phyloP scores from a whole-genome alignment of 2,888 invertebrate genomes.

The Exephanes ischioxanthus region DNA sequence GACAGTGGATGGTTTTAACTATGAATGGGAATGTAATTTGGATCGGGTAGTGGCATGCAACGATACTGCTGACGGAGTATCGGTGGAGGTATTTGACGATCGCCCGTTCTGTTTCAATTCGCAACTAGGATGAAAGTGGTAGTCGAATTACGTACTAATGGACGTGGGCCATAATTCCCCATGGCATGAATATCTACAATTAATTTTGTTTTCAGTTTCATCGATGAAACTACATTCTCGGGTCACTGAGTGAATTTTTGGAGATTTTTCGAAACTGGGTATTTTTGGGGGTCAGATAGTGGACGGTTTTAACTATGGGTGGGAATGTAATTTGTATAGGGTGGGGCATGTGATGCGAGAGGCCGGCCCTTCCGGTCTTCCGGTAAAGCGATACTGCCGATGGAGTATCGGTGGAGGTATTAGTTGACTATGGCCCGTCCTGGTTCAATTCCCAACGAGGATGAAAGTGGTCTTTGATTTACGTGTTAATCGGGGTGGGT shows the following conservation, averaged over 20 bases:
- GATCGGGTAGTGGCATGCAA: constrained; percentile 20
- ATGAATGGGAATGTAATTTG: constrained; percentile 38
- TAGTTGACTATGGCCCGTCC: not conserved
- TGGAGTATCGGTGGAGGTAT: not conserved
- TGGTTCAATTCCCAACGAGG: not conserved
- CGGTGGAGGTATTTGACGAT: not conserved
- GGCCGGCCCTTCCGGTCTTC: not conserved
- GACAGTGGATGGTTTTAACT: constrained; percentile 5
- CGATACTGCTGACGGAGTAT: not conserved
- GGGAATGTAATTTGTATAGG: constrained; percentile 36
- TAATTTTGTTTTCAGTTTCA: not conserved
- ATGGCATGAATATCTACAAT: not conserved
- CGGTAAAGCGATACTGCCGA: not conserved
- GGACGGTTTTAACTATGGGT: not conserved
- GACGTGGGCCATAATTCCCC: not conserved
- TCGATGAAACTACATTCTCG: not conserved
- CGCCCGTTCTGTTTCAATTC: not conserved
- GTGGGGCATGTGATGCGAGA: constrained; percentile 38
- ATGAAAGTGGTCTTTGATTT: not conserved
- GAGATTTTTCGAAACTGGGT: not conserved
- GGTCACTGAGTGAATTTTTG: not conserved
- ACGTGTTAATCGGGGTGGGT: too few relatives aligned
- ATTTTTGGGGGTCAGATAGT: not conserved
- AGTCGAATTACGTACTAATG: not conserved
- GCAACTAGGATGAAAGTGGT: not conserved